Conservation (phyloP, 2,888 invertebrate species). For the Theretra japonica region DNA sequence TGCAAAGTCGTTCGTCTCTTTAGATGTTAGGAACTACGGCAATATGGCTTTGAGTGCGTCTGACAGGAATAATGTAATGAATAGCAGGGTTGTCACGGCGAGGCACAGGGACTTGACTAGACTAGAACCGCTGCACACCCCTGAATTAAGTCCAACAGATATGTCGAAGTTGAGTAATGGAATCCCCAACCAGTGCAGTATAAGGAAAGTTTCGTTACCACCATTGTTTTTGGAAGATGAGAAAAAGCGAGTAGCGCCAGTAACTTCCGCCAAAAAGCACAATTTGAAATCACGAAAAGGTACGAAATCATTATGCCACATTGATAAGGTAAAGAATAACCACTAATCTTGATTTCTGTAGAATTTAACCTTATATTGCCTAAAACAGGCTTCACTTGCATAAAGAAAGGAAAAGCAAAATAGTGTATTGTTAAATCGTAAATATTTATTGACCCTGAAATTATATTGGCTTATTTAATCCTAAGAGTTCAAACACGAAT, state of each 20-base stretch:
- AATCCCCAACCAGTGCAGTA: conserved; percentile 54
- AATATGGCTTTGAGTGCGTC: conserved; percentile 63
- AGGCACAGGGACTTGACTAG: conserved; percentile 68
- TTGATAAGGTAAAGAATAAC: conserved; percentile 56
- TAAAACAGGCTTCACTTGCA: background rate
- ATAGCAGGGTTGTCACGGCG: conserved; percentile 70
- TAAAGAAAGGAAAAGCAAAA: background rate
- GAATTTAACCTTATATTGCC: conserved; percentile 4
- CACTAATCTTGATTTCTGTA: conserved; percentile 34
- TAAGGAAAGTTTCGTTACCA: conserved; percentile 77
- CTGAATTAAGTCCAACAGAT: conserved; percentile 64
- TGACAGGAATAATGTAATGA: conserved; percentile 61
- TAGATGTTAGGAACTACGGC: conserved; percentile 69
- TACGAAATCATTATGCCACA: conserved; percentile 53
- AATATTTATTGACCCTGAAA: too few relatives aligned
- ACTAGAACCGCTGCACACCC: conserved; percentile 70
- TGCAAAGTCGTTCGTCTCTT: conserved; percentile 78
- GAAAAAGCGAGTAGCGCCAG: conserved; percentile 59
- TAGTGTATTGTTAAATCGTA: background rate
- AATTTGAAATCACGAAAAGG: conserved; percentile 54
- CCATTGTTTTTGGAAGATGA: conserved; percentile 76
- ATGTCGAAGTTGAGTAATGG: conserved; percentile 52
- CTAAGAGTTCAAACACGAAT: background rate
- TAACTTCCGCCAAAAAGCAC: conserved; percentile 67
- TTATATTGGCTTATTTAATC: too few relatives aligned